These are phyloP conservation scores for Onchidella celtica DNA, from an alignment of 2,888 invertebrate species.

Conservation along the genomic window DNA sequence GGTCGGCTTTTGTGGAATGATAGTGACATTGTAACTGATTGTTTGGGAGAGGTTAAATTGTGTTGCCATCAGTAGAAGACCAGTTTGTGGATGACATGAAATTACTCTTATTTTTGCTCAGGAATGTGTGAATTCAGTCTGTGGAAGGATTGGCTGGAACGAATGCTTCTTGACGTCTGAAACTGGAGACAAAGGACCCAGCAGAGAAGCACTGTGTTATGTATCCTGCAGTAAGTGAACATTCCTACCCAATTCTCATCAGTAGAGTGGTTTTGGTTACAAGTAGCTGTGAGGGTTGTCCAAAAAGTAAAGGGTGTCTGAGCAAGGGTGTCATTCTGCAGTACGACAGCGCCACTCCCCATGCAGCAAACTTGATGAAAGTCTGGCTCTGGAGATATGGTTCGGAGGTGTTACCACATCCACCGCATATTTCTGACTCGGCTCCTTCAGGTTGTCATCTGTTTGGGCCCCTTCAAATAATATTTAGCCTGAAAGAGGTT, in stretches of 20 bases:
- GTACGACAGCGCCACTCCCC: not conserved
- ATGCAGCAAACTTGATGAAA: not conserved
- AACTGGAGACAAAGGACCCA: constrained; percentile 87
- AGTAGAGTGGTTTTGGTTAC: too few species aligned
- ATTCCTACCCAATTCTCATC: too few species aligned
- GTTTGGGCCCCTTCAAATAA: not conserved
- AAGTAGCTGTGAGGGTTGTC: too few species aligned
- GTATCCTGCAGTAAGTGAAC: constrained; percentile 87
- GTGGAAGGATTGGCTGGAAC: constrained; percentile 94
- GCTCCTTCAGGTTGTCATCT: not conserved
- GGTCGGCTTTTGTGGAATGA: too few species aligned
- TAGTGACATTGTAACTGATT: too few species aligned
- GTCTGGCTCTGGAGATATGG: not conserved
- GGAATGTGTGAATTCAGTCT: constrained; percentile 97
- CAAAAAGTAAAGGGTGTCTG: too few species aligned
- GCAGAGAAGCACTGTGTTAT: constrained; percentile 87
- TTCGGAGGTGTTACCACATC: not conserved
- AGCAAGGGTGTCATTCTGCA: too few species aligned
- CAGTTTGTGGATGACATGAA: not conserved
- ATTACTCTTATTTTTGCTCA: constrained; percentile 48
- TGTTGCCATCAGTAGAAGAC: not conserved
- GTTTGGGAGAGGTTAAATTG: too few species aligned
- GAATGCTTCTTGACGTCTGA: constrained; percentile 88
- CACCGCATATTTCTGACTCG: not conserved
- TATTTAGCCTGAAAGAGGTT: not conserved